Evolutionary conservation across 2,888 invertebrate genomes (phyloP).

Genomic region (Parelbella ahira): DNA sequence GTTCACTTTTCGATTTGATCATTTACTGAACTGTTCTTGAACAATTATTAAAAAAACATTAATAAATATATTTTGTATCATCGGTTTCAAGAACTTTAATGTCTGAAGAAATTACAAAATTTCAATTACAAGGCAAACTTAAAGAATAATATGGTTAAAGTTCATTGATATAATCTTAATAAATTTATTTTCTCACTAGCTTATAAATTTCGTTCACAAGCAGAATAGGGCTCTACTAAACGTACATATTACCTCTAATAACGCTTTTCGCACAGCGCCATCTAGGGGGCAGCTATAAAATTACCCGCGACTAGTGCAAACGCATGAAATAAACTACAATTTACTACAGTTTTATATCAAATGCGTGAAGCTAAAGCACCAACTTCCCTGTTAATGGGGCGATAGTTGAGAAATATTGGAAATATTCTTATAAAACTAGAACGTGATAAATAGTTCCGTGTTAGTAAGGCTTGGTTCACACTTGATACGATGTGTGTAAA

Average conservation of each 20-base stretch:
- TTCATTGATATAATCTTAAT: too few species aligned
- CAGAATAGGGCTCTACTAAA: too few species aligned
- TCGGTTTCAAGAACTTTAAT: too few species aligned
- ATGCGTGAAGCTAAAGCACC: neutral
- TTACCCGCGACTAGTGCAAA: neutral
- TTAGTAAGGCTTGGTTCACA: neutral
- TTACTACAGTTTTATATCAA: constrained; percentile 3
- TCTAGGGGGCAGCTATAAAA: neutral
- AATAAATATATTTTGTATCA: too few species aligned
- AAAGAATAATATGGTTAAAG: too few species aligned
- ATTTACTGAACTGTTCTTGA: too few species aligned
- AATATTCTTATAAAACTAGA: neutral
- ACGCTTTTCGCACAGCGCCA: constrained; percentile 4
- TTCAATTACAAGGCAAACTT: too few species aligned
- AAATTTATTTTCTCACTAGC: too few species aligned
- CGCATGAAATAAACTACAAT: constrained; percentile 3
- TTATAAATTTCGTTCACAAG: too few species aligned
- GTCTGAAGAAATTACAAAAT: too few species aligned
- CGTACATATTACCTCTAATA: neutral
- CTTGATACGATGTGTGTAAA: neutral
- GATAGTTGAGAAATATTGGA: neutral
- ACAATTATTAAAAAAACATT: too few species aligned
- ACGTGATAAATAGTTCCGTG: neutral
- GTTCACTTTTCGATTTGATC: too few species aligned
- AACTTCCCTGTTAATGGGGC: neutral